phyloP scores from a whole-genome alignment of 2,113 vertebrate genomes.

The Panthera uncia region DNA sequence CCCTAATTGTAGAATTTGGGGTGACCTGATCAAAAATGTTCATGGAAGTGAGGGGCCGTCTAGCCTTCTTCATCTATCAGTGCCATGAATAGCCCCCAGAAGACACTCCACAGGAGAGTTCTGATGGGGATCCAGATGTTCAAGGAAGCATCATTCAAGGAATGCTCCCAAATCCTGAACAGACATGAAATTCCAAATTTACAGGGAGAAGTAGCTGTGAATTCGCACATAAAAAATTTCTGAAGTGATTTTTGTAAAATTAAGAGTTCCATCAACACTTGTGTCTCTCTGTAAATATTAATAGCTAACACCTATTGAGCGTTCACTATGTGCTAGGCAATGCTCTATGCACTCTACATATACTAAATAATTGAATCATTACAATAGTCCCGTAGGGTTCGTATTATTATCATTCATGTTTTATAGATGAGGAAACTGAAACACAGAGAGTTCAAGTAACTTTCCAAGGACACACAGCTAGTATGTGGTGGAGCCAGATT shows the following conservation, averaged over 20 bases:
- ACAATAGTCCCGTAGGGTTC: neutral
- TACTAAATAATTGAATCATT: neutral
- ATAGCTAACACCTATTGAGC: neutral
- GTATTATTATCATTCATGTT: neutral
- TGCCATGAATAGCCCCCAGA: neutral
- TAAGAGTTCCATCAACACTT: neutral
- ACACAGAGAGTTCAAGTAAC: neutral
- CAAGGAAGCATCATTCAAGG: neutral
- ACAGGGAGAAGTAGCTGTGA: neutral
- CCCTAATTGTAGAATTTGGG: neutral
- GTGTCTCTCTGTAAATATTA: neutral
- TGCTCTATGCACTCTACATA: neutral
- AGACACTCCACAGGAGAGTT: neutral
- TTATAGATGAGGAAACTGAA: constrained; percentile 8
- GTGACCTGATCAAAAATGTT: neutral
- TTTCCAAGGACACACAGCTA: neutral
- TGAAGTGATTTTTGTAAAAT: constrained; percentile 20
- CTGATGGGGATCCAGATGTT: neutral
- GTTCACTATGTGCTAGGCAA: neutral
- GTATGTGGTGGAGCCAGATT: neutral
- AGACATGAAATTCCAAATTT: neutral
- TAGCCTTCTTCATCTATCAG: neutral
- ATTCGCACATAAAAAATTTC: constrained; percentile 13
- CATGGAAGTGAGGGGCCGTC: neutral
- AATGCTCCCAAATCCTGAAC: neutral